These are phyloP conservation scores for Zophobas morio DNA, from an alignment of 1,140 invertebrate genomes.

Conservation along the genomic window DNA sequence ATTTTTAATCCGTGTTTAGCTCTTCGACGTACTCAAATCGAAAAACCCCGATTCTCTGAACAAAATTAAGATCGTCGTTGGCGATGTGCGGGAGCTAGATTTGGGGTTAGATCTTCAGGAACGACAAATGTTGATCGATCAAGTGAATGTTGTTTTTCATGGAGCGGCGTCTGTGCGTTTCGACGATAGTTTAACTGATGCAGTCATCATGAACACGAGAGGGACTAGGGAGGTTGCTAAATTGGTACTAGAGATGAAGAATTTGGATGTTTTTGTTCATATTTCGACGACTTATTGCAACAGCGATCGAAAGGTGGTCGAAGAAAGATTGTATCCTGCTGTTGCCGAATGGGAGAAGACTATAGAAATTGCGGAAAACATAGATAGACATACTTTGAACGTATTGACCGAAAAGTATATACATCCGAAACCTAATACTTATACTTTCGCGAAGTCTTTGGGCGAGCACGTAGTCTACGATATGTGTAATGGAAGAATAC, in stretches of 20 bases:
- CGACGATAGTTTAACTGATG: slow-evolving; percentile 79
- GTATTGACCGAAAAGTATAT: slow-evolving; percentile 82
- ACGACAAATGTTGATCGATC: slow-evolving; percentile 74
- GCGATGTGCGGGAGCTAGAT: slow-evolving; percentile 80
- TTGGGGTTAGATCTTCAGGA: slow-evolving; percentile 71
- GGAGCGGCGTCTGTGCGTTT: slow-evolving; percentile 94
- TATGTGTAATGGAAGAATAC: slow-evolving; percentile 77
- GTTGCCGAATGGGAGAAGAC: slow-evolving; percentile 88
- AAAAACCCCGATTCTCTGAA: slow-evolving; percentile 70
- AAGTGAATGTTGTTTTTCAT: slow-evolving; percentile 91
- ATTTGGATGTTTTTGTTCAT: slow-evolving; percentile 80
- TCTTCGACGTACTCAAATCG: slow-evolving; percentile 73
- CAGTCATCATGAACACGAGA: slow-evolving; percentile 72
- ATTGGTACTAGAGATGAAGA: slow-evolving; percentile 73
- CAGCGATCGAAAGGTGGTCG: slow-evolving; percentile 76
- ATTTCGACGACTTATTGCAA: slow-evolving; percentile 90
- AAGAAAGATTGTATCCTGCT: slow-evolving; percentile 88
- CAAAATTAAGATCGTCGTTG: slow-evolving; percentile 84
- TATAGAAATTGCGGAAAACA: slow-evolving; percentile 85
- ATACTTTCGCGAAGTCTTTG: slow-evolving; percentile 88
- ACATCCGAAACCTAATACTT: slow-evolving; percentile 85
- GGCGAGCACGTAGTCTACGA: slow-evolving; percentile 84
- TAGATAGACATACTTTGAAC: slow-evolving; percentile 79
- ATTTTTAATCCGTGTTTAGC: slow-evolving; percentile 65
- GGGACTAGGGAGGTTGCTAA: slow-evolving; percentile 73